These are phyloP conservation scores for Melipona quadrifasciata DNA, from an alignment of 1,140 invertebrate genomes.

Conservation along the genomic window DNA sequence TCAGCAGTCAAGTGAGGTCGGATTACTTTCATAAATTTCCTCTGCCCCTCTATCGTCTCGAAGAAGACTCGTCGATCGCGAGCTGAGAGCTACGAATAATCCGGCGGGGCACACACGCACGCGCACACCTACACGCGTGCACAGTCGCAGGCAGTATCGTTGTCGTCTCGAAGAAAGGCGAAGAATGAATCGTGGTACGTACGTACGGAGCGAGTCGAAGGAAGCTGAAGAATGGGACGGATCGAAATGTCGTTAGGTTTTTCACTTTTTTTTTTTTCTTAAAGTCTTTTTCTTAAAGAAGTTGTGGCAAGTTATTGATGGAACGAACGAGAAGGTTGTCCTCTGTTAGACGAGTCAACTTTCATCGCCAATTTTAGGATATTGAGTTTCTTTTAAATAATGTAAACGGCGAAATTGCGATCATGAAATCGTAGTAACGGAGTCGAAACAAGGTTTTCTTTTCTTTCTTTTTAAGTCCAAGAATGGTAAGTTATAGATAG, in stretches of 20 bases:
- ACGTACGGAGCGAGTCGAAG: not conserved
- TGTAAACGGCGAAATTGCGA: too few species aligned
- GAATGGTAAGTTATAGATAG: too few species aligned
- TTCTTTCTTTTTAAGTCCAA: too few species aligned
- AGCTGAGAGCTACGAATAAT: not conserved
- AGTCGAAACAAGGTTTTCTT: not conserved
- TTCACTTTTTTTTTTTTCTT: not conserved
- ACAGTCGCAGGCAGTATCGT: not conserved
- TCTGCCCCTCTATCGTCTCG: not conserved
- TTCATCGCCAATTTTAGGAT: too few species aligned
- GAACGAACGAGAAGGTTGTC: too few species aligned
- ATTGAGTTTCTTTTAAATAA: too few species aligned
- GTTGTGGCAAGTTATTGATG: too few species aligned
- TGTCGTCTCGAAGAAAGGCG: not conserved
- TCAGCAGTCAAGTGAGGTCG: conserved; percentile 66
- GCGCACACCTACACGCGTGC: too few species aligned
- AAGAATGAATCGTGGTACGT: not conserved
- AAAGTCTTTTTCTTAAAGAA: not conserved
- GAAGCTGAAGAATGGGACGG: not conserved
- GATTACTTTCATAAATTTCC: conserved; percentile 18
- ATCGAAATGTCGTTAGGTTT: not conserved
- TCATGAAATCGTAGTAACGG: too few species aligned
- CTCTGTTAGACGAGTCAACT: too few species aligned
- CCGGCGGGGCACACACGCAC: not conserved
- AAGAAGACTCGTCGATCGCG: not conserved